Percentiles rank a stretch among this genome's conserved stretches.
Evolutionary conservation across 2,888 invertebrate genomes (phyloP).

Genomic region (Lissonota sp.): DNA sequence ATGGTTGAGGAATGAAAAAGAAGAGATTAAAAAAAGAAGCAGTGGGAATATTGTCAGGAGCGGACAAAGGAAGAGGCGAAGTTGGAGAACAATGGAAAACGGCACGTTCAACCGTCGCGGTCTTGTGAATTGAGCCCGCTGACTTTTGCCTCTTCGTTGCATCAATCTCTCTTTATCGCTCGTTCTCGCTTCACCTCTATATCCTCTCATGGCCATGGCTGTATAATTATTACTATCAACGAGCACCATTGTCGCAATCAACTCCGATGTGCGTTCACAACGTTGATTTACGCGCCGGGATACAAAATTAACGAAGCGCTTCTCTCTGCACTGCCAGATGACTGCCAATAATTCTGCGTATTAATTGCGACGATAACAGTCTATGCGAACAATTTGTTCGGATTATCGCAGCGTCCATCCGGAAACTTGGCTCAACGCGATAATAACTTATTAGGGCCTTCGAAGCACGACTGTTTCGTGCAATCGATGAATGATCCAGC

Average conservation of each 20-base stretch:
- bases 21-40: constrained; percentile 56
- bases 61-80: constrained; percentile 67
- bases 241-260: constrained; percentile 66
- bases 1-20: constrained; percentile 40
- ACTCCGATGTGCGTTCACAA: constrained; percentile 26
- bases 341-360: background rate
- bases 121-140: constrained; percentile 11
- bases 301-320: background rate
- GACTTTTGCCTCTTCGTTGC: constrained; percentile 46
- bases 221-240: constrained; percentile 68
- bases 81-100: constrained; percentile 68
- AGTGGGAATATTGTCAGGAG: constrained; percentile 68
- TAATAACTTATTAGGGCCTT: too few relatives aligned
- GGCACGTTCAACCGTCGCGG: constrained; percentile 35
- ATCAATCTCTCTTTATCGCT: constrained; percentile 21
- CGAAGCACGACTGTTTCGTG: too few relatives aligned
- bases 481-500: too few relatives aligned
- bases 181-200: constrained; percentile 12
- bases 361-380: background rate
- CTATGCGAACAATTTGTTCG: constrained; percentile 24
- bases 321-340: background rate
- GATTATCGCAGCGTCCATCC: constrained; percentile 9
- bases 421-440: background rate
- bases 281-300: background rate
- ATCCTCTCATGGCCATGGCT: constrained; percentile 53